Base-by-base conservation (phyloP, 2,888 invertebrate genomes). In the Barypeithes pellucidus region DNA sequence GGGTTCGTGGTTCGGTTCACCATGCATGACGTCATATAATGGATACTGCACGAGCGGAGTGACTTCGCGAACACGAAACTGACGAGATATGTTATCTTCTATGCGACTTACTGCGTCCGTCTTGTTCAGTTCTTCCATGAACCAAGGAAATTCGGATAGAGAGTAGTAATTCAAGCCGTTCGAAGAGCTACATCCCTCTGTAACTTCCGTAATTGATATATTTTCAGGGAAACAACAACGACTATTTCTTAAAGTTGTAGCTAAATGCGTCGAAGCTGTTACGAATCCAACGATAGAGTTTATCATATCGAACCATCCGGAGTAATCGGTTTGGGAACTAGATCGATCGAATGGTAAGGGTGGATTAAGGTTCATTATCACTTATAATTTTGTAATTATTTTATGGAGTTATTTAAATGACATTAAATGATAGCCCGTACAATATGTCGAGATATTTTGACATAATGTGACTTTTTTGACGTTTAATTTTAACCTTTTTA, bases 281-380 rank as follows among this genome's bases (percentile, higher is more conserved):
- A 75, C 75, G 41, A 75, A 75, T 14, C 24, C 50, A 8, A 75
- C 69, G 5, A 75, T 62, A 0, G 70, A 70, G 14, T 73, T 63
- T 8, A 75, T 67, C 70, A 70, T 67, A 3, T 75, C 65, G 29
- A 39, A 75, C 75, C 73, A 75, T n/a, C 60, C 62, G 57, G 43
- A n/a, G 33, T 73, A 73, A 14, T 75, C 75, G 7, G 22, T 50
- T 14, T 45, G 12, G 8, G 54, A 22, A 12, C 29, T n/a, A 11
- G 12, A 57, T 45, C 33, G 41, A 11, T 72, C 69, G 14, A 65
- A 57, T 47, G 72, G 75, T 20, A 52, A 61, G 1, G 72, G 71
- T 12, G 69, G 69, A 20, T 29, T 54, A 7, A 14, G 29, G 12
- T 68, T 57, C 73, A 67, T 71, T 50, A 62, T 62, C 24, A 62